Base-by-base conservation (phyloP, 2,113 vertebrate species). In the Gambusia holbrooki region DNA sequence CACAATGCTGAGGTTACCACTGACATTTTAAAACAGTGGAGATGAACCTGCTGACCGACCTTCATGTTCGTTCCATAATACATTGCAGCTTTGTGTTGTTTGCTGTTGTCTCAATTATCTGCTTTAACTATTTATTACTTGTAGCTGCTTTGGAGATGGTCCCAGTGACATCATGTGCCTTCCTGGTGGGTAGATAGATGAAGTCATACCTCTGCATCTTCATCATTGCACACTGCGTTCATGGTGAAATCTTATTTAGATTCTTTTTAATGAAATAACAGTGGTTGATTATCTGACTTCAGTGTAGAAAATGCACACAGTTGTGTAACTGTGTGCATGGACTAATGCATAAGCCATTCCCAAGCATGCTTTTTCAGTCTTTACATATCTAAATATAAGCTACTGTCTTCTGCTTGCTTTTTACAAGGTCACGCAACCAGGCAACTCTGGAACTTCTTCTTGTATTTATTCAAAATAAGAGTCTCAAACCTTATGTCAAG, bases 61-160 rank as follows among this genome's bases (percentile, higher is more conserved):
- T 5, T 51, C 48, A 51, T 51, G 30, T 30, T 30, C 30, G 30
- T 30, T 30, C 30, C 30, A 30, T 30, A 30, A 48, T 17, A 32
- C 22, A 30, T 30, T 32, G 45, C 15, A 69, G 66, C 6, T 68
- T n/a, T 15, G 27, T 28, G 25, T 68, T 40, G 14, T 68, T 45
- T 28, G 66, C 14, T 68, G 66, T 68, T 17, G 66, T 32, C 40
- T 68, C 66, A 28, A 11, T 42, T 19, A 29, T 68, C n/a, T 68
- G 27, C 6, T 10, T 29, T 19, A 25, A 48, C 19, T 69, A 33
- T 51, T 12, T n/a, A 30, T 37, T 37, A 37, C 35, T 11, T 37
- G 35, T 37, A 37, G 10, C 35, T 37, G 10, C 35, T 37, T 10
- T 37, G 35, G 35, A 37, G 10, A 37, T 37, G 35, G 35, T 37